Percentiles rank a stretch among this genome's conserved stretches.
These are phyloP conservation scores for Electrona antarctica DNA, from an alignment of 2,113 vertebrate genomes.

Conservation along the genomic window DNA sequence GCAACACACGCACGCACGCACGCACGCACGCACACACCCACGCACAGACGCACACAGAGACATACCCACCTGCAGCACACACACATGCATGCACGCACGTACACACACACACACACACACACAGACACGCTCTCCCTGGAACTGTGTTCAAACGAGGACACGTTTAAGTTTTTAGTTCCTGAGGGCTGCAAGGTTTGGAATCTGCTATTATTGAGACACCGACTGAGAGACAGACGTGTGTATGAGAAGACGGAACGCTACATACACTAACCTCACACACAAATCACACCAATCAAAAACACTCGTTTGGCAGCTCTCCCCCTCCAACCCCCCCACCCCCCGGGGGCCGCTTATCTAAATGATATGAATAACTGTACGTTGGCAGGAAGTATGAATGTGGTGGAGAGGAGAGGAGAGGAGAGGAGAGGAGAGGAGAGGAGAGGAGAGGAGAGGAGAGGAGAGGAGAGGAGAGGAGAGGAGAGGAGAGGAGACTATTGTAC, in stretches of 20 bases:
- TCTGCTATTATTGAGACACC: constrained; percentile 37
- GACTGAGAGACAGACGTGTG: constrained; percentile 25
- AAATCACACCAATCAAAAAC: constrained; percentile 62
- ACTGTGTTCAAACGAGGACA: constrained; percentile 47
- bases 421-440: constrained; percentile 20
- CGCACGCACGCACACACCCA: background rate
- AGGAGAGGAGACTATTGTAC: too few species aligned
- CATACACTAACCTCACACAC: constrained; percentile 61
- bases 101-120: constrained; percentile 26
- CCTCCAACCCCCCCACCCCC: background rate
- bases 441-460: background rate
- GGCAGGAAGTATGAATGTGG: constrained; percentile 41
- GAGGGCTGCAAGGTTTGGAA: constrained; percentile 37
- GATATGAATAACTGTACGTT: constrained; percentile 55
- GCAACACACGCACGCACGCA: background rate
- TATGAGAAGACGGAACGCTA: constrained; percentile 45
- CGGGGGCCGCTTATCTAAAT: constrained; percentile 55
- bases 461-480: too few species aligned
- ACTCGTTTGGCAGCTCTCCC: constrained; percentile 59
- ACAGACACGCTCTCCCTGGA: constrained; percentile 42
- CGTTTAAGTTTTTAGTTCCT: constrained; percentile 47
- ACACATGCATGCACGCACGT: constrained; percentile 9
- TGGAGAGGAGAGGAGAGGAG: constrained; percentile 5
- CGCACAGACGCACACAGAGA: constrained; percentile 25
- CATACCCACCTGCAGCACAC: constrained; percentile 2